Base-by-base conservation (phyloP, 2,113 vertebrate genomes). In the Brienomyrus longianalis region DNA sequence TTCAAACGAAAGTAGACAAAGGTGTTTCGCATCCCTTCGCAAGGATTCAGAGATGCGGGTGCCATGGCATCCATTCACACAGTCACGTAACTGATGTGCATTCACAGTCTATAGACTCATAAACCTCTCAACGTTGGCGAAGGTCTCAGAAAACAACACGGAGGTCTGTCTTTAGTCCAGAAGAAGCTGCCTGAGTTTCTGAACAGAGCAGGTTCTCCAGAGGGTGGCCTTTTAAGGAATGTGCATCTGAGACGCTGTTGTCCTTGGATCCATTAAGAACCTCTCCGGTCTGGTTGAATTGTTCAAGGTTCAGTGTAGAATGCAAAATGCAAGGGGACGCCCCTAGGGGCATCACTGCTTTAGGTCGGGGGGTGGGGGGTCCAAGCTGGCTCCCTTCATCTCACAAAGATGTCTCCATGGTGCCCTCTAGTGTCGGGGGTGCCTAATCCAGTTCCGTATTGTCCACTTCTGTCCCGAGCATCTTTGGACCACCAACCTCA, bases 381-480 rank as follows among this genome's bases (percentile, higher is more conserved):
- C 70, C 11, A 35, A 39, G 27, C 11, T 39, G 70, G 17, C 35
- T 77, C 74, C 74, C 74, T 43, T 77, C 13, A 17, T 35, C 74
- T 43, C 35, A 43, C 74, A 77, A 77, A 77, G 74, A 39, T 17
- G 74, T 77, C 74, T 43, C 85, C 50, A 19, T 15, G 51, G 50
- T 21, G 85, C 27, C 50, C 51, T 56, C 85, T 87, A 99, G 91
- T 98, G 98, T 47, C 96, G 95, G 0, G 96, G 95, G 0, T 96
- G 98, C 91, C 97, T 98, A 92, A 99, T 96, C 98, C 98, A 98
- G 96, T 99, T 99, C 90, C 98, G 96, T 93, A 99, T 99, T 94
- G 97, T 97, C 98, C 98, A 99, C 94, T 99, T 99, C 93, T 99
- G 98, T 74, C 98, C 98, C 0, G 98, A 99, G 94, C 98, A 99